Evolutionary conservation across 35 echinoderm and acorn worm genomes (phyloP).

Genomic region (Patiria miniata): DNA sequence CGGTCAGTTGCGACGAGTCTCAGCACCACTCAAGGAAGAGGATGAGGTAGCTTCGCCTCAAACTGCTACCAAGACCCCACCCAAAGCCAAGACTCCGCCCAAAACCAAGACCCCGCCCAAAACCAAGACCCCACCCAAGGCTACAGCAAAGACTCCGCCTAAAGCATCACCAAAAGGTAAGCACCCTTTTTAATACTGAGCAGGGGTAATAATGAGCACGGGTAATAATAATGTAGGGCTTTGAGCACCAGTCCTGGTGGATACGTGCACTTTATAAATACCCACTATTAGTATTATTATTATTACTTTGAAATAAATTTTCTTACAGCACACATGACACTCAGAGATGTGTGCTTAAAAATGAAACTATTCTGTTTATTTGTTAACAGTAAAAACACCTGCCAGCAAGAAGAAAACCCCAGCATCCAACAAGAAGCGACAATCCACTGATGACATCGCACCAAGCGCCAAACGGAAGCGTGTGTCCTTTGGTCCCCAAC

Average conservation of each 20-base stretch:
- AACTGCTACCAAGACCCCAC: not conserved
- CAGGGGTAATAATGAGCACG: too few species aligned
- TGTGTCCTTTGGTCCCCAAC: conserved; percentile 92
- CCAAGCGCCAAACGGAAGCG: conserved; percentile 79
- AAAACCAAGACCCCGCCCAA: not conserved
- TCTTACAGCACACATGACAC: too few species aligned
- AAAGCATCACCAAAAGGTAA: conserved; percentile 29
- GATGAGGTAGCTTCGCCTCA: conserved; percentile 60
- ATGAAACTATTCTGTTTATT: not conserved
- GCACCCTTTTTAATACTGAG: too few species aligned
- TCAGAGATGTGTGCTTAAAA: too few species aligned
- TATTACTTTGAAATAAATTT: too few species aligned
- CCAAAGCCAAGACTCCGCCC: not conserved
- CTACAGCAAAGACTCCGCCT: not conserved
- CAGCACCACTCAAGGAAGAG: conserved; percentile 83
- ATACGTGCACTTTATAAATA: too few species aligned
- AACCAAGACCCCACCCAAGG: conserved; percentile 2
- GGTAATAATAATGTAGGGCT: too few species aligned
- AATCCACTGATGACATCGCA: conserved; percentile 50
- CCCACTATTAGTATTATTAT: too few species aligned
- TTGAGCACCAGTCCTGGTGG: too few species aligned
- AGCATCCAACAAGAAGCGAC: conserved; percentile 79
- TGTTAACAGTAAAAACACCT: conserved; percentile 30
- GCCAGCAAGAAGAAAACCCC: conserved; percentile 40
- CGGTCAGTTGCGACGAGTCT: conserved; percentile 71